Base-by-base conservation (phyloP, 2,797 vertebrate genomes). In the Aplochiton taeniatus region DNA sequence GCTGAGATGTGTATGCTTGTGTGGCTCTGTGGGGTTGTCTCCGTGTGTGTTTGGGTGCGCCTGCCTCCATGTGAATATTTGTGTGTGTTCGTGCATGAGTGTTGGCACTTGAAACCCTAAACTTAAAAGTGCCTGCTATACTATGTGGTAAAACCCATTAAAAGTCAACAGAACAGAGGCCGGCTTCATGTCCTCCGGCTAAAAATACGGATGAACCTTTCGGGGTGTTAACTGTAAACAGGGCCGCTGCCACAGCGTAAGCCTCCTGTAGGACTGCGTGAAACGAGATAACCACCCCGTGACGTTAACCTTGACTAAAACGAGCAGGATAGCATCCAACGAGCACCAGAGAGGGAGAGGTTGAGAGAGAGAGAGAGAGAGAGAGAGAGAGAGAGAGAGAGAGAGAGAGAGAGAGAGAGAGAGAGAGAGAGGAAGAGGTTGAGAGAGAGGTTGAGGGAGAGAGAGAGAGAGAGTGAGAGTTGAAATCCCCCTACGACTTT, bases 201-300 rank as follows among this genome's bases (percentile, higher is more conserved):
- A 6, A 31, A 31, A 31, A 31, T 76, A 77, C 55, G 74, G 81
- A 77, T 86, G 79, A 52, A 31, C 31, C 31, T 31, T 31, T 31
- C 2, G 31, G 6, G 31, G 31, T 31, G 31, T 31, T 3, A 31
- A 31, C 31, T 31, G 31, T 31, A 31, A 6, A 31, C 31, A 6
- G 31, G 31, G 31, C 31, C 31, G 6, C 31, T 31, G 31, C 6
- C 3, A 31, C 31, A 6, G 31, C 31, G 6, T 31, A 31, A 31
- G 31, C 31, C 31, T 31, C 31, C 31, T 31, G 31, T 31, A 31
- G 3, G 31, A 31, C 3, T 31, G 31, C 31, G 6, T 31, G 2
- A 2, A 31, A 31, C 31, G 31, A 31, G 31, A 31, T 31, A 31
- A 31, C 31, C 2, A 31, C 31, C 31, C 2, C 31, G 6, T 31